Evolutionary conservation across 2,113 vertebrate species (phyloP).

Genomic region (Camelus bactrianus): DNA sequence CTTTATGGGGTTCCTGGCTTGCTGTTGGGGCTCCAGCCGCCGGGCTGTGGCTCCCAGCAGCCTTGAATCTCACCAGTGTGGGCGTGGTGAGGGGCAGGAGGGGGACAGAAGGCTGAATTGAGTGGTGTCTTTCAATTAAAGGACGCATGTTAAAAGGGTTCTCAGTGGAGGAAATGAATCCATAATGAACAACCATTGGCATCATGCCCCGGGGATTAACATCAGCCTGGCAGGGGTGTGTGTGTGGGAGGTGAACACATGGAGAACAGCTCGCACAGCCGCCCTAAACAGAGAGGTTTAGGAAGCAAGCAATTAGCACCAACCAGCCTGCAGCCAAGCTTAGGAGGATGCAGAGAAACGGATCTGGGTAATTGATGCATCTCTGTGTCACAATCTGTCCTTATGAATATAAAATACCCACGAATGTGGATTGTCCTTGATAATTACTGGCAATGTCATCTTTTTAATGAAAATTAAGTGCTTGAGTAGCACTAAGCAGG

Average conservation of each 20-base stretch:
- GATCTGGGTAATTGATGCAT: constrained; percentile 14
- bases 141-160: background rate
- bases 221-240: background rate
- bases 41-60: accelerated
- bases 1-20: background rate
- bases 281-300: accelerated
- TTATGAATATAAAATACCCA: constrained; percentile 44
- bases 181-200: accelerated
- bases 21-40: background rate
- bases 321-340: background rate
- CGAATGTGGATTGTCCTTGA: constrained; percentile 76
- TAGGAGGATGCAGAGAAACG: accelerated
- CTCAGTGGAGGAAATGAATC: background rate
- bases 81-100: accelerated
- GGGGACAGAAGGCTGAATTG: accelerated
- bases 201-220: accelerated
- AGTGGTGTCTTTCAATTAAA: background rate
- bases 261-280: accelerated
- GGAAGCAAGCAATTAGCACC: background rate
- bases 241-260: accelerated
- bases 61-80: accelerated
- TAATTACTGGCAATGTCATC: constrained; percentile 82
- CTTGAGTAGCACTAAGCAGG: constrained; percentile 79
- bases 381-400: background rate
- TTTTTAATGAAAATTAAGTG: constrained; percentile 89